phyloP scores from a whole-genome alignment of 2,888 invertebrate genomes.

The Portevinia maculata region DNA sequence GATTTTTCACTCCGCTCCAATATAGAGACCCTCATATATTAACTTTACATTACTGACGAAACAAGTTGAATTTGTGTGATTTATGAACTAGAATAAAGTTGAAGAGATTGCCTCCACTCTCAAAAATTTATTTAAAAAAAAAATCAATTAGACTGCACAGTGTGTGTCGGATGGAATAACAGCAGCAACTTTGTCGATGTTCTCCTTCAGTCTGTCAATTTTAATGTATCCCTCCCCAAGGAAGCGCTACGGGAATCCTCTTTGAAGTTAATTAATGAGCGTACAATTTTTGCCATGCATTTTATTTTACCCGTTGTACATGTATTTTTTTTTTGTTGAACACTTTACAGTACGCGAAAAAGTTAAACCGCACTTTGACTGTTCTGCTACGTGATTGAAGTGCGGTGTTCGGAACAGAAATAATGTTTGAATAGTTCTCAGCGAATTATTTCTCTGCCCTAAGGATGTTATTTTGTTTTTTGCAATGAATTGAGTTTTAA shows the following conservation, averaged over 20 bases:
- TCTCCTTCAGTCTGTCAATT: conserved; percentile 13
- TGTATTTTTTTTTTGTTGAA: no score
- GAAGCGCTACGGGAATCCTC: background rate
- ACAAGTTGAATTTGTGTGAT: no score
- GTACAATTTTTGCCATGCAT: background rate
- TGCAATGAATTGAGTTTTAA: conserved; percentile 53
- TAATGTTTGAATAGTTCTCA: conserved; percentile 41
- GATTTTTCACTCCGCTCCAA: no score
- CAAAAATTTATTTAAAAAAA: no score
- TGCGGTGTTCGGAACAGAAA: background rate
- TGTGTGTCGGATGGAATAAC: no score
- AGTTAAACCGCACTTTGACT: no score
- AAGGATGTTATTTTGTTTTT: conserved; percentile 58
- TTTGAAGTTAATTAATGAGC: conserved; percentile 27
- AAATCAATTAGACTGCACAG: background rate
- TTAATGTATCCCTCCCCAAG: background rate
- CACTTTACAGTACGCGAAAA: no score
- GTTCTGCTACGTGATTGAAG: conserved; percentile 60
- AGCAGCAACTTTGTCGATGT: conserved; percentile 3
- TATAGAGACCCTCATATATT: no score
- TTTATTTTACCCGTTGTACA: conserved; percentile 2
- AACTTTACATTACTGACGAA: no score
- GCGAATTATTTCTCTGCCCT: conserved; percentile 20
- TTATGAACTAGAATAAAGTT: no score
- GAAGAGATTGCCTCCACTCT: no score